A percentile compares a stretch with the other conserved stretches of the same genome.
phyloP scores from a whole-genome alignment of 2,797 vertebrate species.

The Sarcophilus harrisii region DNA sequence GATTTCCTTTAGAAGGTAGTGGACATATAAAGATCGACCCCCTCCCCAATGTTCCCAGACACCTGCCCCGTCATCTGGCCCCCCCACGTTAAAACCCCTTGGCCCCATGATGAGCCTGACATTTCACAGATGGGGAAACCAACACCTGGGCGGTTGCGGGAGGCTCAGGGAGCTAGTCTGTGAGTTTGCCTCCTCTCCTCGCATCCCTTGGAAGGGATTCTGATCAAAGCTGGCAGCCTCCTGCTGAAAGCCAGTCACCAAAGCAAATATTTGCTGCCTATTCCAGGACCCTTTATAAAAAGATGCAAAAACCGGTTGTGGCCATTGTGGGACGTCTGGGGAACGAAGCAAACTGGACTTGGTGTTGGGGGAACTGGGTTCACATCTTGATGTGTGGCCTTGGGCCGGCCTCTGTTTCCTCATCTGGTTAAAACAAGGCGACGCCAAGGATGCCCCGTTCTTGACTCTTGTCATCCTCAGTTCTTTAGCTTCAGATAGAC shows the following conservation, averaged over 20 bases:
- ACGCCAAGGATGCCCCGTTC: neutral
- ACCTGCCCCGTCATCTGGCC: neutral
- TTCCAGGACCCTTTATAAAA: neutral
- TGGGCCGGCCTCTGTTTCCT: neutral
- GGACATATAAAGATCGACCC: neutral
- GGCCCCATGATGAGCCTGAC: neutral
- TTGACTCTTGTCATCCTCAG: neutral
- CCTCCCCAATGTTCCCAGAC: neutral
- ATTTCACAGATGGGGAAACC: neutral
- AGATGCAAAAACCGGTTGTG: neutral
- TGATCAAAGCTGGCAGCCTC: neutral
- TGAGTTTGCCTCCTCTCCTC: neutral
- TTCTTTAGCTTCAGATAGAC: neutral
- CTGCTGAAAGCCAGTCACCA: neutral
- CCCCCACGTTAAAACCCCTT: neutral
- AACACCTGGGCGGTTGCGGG: neutral
- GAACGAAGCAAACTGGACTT: neutral
- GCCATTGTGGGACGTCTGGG: neutral
- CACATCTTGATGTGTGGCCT: neutral
- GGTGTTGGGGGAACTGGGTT: neutral
- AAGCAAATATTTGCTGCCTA: neutral
- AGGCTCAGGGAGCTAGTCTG: neutral
- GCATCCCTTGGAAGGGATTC: too few species aligned
- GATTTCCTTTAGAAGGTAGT: neutral
- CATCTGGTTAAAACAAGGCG: too few species aligned